These are phyloP conservation scores for Pyrgus malvae DNA, from an alignment of 2,888 invertebrate genomes.

Conservation along the genomic window DNA sequence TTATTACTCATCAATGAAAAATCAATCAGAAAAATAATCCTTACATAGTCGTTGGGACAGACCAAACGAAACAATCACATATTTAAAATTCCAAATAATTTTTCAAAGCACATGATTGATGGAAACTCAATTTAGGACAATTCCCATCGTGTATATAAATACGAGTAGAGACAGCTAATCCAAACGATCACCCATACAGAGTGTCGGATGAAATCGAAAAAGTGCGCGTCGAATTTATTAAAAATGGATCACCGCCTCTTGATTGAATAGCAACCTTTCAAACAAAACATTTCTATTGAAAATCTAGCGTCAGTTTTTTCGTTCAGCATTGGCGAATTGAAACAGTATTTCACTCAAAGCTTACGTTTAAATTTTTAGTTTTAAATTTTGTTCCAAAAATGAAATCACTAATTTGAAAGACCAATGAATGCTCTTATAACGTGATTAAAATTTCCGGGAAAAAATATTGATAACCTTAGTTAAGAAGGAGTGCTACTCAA, in stretches of 20 bases:
- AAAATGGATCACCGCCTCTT: slow-evolving; percentile 11
- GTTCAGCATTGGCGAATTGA: background rate
- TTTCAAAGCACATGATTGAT: slow-evolving; percentile 5
- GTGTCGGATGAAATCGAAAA: slow-evolving; percentile 5
- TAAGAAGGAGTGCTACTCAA: too few species aligned
- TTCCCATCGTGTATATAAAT: slow-evolving; percentile 10
- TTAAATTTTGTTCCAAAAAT: too few species aligned
- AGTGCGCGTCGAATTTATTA: slow-evolving; percentile 14
- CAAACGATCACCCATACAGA: slow-evolving; percentile 8
- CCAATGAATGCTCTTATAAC: too few species aligned
- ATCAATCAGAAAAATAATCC: background rate
- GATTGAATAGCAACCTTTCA: slow-evolving; percentile 11
- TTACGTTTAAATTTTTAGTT: too few species aligned
- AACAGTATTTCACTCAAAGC: background rate
- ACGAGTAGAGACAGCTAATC: background rate
- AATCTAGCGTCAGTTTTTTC: slow-evolving; percentile 6
- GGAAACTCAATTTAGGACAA: slow-evolving; percentile 7
- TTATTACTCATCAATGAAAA: too few species aligned
- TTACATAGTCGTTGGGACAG: background rate
- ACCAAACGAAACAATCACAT: background rate
- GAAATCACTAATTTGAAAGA: too few species aligned
- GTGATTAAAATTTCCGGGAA: too few species aligned
- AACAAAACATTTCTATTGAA: slow-evolving; percentile 2
- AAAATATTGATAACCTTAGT: too few species aligned
- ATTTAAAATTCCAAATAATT: slow-evolving; percentile 1